Evolutionary conservation across 2,113 vertebrate genomes (phyloP), one percentile per base, ranked within the genome.

Genomic region (Uropsilus gracilis): DNA sequence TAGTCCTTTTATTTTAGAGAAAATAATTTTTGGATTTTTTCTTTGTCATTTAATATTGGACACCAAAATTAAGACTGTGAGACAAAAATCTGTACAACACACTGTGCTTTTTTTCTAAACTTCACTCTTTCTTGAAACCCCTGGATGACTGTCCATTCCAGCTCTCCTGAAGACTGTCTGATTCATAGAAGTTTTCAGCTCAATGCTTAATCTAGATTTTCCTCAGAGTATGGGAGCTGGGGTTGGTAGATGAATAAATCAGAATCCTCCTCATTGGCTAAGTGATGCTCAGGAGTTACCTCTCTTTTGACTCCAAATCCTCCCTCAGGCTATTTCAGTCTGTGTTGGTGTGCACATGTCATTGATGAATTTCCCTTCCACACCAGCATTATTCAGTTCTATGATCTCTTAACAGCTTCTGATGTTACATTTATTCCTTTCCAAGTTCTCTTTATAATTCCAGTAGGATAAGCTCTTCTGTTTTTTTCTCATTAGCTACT

Each of bases 211-310:
- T 20, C 5, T 39, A 16, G 10, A 18, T 32, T 42, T 28, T 0
- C 13, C 22, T 14, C 48, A 77, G 5, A 11, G n/a, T 17, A 0
- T 28, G 24, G 4, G 37, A 22, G 28, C 7, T 6, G 11, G 16
- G 34, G 5, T 34, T 44, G 39, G 64, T 11, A n/a, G 24, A 30
- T 11, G 24, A 9, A 37, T 0, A 57, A 5, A 14, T 64, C 17
- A 20, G 18, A 4, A 55, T 3, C 2, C 1, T 42, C 6, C 1
- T 7, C 12, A 61, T 12, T 13, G 6, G 20, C 18, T 8, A 18
- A 69, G 5, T 30, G 44, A 6, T 13, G 18, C 10, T 30, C 16
- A 26, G 24, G 6, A 64, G 3, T 20, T 44, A 26, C 5, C 4
- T 26, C 12, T 46, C 16, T 71, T 34, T 55, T 24, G 32, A 37